These are phyloP conservation scores for Lamellibrachia luymesi DNA, from an alignment of 1,140 invertebrate genomes.

Conservation along the genomic window DNA sequence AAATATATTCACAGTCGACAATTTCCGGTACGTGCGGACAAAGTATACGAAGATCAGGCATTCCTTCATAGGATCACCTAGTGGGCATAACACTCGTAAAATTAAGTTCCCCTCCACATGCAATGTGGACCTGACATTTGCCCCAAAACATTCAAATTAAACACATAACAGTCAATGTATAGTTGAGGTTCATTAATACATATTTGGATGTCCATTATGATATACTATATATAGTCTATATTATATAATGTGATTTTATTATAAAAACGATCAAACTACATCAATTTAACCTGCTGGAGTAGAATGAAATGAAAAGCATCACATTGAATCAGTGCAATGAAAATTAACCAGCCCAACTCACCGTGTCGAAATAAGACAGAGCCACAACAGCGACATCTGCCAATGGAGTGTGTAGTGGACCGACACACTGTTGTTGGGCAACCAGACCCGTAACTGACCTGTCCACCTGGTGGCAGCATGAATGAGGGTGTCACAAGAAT, in stretches of 20 bases:
- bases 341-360: not conserved
- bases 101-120: no score
- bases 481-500: constrained; percentile 7
- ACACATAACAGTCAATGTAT: no score
- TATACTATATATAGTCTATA: no score
- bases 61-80: no score
- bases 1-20: no score
- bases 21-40: no score
- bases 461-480: constrained; percentile 67
- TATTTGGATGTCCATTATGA: no score
- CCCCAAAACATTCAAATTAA: no score
- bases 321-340: not conserved
- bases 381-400: constrained; percentile 93
- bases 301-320: not conserved
- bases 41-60: no score
- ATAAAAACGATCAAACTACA: not conserved
- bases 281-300: not conserved
- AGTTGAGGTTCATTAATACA: no score
- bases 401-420: constrained; percentile 90
- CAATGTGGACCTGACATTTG: no score
- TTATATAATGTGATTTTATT: not conserved
- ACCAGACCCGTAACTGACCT: constrained; percentile 93
- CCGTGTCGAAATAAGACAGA: constrained; percentile 64
- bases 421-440: constrained; percentile 96
- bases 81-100: no score